phyloP scores from a whole-genome alignment of 2,113 vertebrate genomes.

The Anguilla japonica region DNA sequence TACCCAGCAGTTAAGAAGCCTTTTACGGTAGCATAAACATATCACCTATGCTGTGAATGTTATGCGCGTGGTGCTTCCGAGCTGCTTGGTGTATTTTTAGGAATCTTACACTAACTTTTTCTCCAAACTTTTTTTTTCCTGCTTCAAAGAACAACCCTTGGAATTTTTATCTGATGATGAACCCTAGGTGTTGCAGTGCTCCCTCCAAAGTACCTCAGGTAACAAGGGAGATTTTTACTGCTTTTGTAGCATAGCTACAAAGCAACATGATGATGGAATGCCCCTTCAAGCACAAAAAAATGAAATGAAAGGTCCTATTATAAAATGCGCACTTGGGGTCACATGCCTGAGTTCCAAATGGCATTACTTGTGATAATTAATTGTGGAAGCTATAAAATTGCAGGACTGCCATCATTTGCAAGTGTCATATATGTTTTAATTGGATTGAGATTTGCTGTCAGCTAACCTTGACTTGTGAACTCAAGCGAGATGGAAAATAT shows the following conservation, averaged over 20 bases:
- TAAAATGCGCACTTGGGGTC: constrained; percentile 34
- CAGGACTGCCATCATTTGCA: constrained; percentile 1
- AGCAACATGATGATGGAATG: constrained; percentile 31
- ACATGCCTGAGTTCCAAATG: constrained; percentile 21
- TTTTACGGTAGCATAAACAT: neutral
- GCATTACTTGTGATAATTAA: constrained; percentile 31
- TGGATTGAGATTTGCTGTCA: constrained; percentile 25
- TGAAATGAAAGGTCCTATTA: constrained; percentile 35
- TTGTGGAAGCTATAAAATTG: constrained; percentile 12
- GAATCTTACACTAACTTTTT: neutral
- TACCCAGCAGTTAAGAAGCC: neutral
- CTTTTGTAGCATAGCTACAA: constrained; percentile 3
- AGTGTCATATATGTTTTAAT: constrained; percentile 22
- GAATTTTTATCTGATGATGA: neutral
- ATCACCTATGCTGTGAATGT: too few species aligned
- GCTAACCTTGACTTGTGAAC: constrained; percentile 27
- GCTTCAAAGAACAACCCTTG: neutral
- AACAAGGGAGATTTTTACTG: constrained; percentile 24
- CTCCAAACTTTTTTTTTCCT: neutral
- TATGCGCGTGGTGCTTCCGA: too few species aligned
- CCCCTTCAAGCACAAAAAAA: constrained; percentile 16
- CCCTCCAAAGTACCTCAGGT: constrained; percentile 10
- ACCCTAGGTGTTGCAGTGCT: constrained; percentile 33
- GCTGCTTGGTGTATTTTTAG: neutral
- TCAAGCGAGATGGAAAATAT: constrained; percentile 16